A percentile compares a stretch with the other conserved stretches of the same genome.
Conservation (phyloP, 2,888 invertebrate species). For the Ernsta delagoae region DNA sequence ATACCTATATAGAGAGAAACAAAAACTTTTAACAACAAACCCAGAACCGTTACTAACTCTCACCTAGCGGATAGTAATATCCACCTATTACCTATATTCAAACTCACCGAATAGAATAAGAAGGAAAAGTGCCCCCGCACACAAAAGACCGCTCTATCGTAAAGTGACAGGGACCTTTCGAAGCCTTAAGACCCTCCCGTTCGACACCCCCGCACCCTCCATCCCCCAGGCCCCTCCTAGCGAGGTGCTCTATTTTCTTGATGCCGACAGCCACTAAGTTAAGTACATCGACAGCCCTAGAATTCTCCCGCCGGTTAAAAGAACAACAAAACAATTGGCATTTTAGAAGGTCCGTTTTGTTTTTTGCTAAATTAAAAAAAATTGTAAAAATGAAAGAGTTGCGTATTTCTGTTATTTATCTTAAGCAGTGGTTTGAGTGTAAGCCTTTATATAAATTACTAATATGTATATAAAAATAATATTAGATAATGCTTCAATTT, state of each 20-base stretch:
- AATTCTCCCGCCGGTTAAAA: slow-evolving; percentile 26
- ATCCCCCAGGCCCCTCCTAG: not conserved
- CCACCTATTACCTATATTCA: not conserved
- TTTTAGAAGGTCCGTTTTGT: no score
- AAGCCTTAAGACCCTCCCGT: slow-evolving; percentile 12
- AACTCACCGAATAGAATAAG: not conserved
- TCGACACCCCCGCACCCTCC: not conserved
- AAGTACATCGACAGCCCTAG: slow-evolving; percentile 34
- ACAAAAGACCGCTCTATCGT: slow-evolving; percentile 12
- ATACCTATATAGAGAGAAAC: no score
- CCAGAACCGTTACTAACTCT: slow-evolving; percentile 2
- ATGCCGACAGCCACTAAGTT: slow-evolving; percentile 33
- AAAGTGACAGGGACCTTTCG: slow-evolving; percentile 18
- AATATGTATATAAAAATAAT: no score
- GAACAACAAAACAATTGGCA: slow-evolving; percentile 30
- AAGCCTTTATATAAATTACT: no score
- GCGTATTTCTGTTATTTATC: no score
- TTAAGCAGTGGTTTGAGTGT: no score
- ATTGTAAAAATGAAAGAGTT: not conserved
- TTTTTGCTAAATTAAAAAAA: no score
- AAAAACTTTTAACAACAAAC: no score
- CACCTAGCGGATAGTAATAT: no score
- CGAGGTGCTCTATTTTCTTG: slow-evolving; percentile 20
- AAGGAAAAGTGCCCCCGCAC: not conserved
- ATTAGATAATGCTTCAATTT: no score